Base-by-base conservation (phyloP, 2,888 invertebrate species). In the Melinaea marsaeus region DNA sequence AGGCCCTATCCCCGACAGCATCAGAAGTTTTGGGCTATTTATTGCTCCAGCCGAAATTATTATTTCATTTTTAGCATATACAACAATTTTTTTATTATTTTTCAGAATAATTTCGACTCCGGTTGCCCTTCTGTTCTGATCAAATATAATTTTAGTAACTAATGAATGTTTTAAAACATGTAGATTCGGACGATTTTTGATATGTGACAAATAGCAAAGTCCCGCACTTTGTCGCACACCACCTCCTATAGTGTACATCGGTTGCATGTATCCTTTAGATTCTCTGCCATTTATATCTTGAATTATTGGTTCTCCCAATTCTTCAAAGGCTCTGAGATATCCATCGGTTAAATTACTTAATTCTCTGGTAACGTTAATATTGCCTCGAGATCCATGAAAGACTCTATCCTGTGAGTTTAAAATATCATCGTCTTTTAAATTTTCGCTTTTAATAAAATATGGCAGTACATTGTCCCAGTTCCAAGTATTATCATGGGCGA, bases 131-230 rank as follows among this genome's bases (percentile, higher is more conserved):
- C 74, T 74, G 5, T 72, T 51, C 1, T 64, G 51, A 46, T 75
- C 73, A 7, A 79, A 71, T 46, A 73, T 35, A 48, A 79, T 72
- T 70, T 77, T 68, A 0, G 66, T 73, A 0, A 69, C 76, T 4
- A 71, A 51, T n/a, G 73, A 70, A 5, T 69, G 67, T 60, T 70
- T 76, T 6, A 69, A 58, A 11, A 78, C 74, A 92, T 93, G 57
- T 92, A 88, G 42, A 93, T 94, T 13, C 93, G 93, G 37, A 75
- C 79, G 64, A 6, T 71, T 22, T 61, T 70, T 74, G 3, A 69
- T 62, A 7, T 67, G 63, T 7, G 62, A 45, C 22, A 77, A 48
- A 37, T 71, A 75, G 11, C 66, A 55, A 13, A 86, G 75, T 0
- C 91, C 79, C 9, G 72, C 70, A 9, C 72, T 71, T 61, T 73